phyloP scores from a whole-genome alignment of 2,113 vertebrate species.

The Nesogale talazaci region DNA sequence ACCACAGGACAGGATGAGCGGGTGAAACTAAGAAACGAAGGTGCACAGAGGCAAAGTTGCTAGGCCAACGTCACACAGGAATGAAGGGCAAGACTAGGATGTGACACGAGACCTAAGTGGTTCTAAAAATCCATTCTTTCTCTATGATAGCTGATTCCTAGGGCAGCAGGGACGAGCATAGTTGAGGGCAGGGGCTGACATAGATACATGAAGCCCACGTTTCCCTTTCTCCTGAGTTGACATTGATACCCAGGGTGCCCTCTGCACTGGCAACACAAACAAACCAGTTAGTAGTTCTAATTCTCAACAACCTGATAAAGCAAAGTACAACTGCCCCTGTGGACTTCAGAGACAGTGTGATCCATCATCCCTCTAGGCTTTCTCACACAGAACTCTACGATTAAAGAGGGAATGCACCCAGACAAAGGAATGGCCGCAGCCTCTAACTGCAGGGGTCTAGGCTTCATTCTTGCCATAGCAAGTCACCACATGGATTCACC shows the following conservation, averaged over 20 bases:
- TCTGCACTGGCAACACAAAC: neutral
- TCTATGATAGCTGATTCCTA: neutral
- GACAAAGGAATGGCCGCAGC: neutral
- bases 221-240: neutral
- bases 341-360: no score
- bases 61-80: neutral
- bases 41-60: neutral
- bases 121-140: neutral
- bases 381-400: neutral
- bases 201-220: neutral
- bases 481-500: neutral
- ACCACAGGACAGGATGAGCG: neutral
- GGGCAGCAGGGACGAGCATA: neutral
- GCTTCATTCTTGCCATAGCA: neutral
- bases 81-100: conserved; percentile 1
- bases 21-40: conserved; percentile 12
- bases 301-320: no score
- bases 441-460: neutral
- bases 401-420: neutral
- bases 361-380: no score
- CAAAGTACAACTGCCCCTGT: no score
- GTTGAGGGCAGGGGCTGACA: neutral
- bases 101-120: neutral
- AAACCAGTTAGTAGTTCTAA: no score
- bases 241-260: neutral